Base-by-base conservation (phyloP, 2,113 vertebrate genomes). In the Tauraco erythrolophus region DNA sequence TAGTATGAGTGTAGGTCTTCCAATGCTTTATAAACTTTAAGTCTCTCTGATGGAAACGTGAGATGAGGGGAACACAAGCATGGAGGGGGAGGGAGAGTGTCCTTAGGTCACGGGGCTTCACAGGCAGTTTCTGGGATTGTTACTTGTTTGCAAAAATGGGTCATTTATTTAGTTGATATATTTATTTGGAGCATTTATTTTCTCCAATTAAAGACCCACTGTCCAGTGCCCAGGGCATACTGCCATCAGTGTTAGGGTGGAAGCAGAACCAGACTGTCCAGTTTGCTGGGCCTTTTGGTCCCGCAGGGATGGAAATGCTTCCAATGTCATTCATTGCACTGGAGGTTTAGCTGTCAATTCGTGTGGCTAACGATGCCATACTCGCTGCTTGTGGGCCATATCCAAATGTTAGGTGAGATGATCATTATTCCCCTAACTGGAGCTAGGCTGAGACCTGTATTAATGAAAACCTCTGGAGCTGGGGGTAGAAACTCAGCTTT, bases 161-260 rank as follows among this genome's bases (percentile, higher is more conserved):
- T 92, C 92, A 95, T 96, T 97, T 96, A 93, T 96, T 96, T 96
- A 93, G 94, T 94, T 96, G 96, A 97, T 96, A 96, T 94, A 96
- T 96, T 97, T 97, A 96, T 97, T 97, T 96, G 92, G 65, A 89
- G 82, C 94, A 96, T 96, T 96, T 97, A 89, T 97, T 97, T 97
- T 96, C 93, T 91, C 84, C 96, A 97, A 96, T 97, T 96, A 97
- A 97, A 96, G 89, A 75, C 84, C 65, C 74, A 56, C 84, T 91
- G 92, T 93, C 87, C 93, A 89, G 78, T 0, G 96, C 96, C 96
- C 92, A 89, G 84, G 96, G 94, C 96, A 30, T 68, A 84, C 92
- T 91, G 81, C 92, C 81, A 89, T 96, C 94, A 94, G 89, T 97
- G 94, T 96, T 74, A 28, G 76, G 43, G 43, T 92, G 57, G 71